These are phyloP conservation scores for Rattus rattus DNA, from an alignment of 2,113 vertebrate species.

Conservation along the genomic window DNA sequence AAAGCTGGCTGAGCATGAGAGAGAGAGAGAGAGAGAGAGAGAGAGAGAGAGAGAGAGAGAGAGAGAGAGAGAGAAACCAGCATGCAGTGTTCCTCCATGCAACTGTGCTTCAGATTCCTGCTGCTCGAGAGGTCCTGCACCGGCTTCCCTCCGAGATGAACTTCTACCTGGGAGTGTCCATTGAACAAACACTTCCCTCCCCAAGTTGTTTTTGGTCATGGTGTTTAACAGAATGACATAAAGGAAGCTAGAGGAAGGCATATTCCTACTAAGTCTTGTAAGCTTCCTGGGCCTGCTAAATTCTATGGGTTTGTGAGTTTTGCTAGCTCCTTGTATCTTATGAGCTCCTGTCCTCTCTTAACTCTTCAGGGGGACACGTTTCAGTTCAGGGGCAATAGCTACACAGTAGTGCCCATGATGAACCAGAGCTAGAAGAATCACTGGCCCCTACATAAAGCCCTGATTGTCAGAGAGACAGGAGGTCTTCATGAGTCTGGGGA, in stretches of 20 bases:
- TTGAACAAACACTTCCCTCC: neutral
- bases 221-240: no score
- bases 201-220: no score
- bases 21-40: no score
- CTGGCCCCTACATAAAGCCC: neutral
- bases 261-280: neutral
- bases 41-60: no score
- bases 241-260: neutral
- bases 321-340: neutral
- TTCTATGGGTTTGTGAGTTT: neutral
- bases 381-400: neutral
- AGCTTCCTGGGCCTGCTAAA: neutral
- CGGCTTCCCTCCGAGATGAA: neutral
- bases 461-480: neutral
- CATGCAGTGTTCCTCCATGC: neutral
- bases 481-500: neutral
- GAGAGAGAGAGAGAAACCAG: no score
- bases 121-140: accelerated
- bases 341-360: neutral
- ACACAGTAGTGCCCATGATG: neutral
- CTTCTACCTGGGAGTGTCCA: neutral
- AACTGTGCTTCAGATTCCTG: no score
- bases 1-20: no score
- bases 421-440: neutral
- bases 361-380: neutral